Conservation (phyloP, 2,113 vertebrate species). For the Strigops habroptila region DNA sequence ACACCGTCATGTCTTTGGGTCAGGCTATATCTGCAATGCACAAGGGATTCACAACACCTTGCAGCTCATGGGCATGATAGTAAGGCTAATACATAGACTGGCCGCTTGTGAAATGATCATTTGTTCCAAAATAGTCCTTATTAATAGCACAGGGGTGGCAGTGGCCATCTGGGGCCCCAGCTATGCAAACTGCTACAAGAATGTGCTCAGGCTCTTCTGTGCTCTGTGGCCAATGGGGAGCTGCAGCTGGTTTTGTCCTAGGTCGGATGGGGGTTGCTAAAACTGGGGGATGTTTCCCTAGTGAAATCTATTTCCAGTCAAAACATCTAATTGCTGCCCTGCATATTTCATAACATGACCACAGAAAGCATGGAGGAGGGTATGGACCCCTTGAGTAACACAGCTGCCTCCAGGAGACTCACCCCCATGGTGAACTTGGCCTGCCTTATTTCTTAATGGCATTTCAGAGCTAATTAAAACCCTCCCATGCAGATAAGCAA, state of each 20-base stretch:
- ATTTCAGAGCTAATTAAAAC: conserved; percentile 1
- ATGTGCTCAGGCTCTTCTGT: neutral
- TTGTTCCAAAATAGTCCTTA: conserved; percentile 17
- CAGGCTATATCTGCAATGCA: neutral
- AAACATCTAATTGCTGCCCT: neutral
- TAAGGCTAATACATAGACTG: neutral
- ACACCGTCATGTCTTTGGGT: rapidly evolving
- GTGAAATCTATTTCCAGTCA: conserved; percentile 7
- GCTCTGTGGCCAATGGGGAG: neutral
- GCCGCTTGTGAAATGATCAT: neutral
- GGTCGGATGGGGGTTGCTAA: neutral
- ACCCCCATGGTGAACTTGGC: neutral
- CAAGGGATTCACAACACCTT: neutral
- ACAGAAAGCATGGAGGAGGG: neutral
- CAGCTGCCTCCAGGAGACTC: neutral
- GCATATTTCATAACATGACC: neutral
- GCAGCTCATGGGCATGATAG: neutral
- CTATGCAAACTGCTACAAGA: neutral
- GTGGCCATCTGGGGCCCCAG: neutral
- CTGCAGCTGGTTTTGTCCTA: neutral
- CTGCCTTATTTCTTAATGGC: neutral
- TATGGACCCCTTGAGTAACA: neutral
- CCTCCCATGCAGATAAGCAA: neutral
- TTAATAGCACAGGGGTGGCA: neutral
- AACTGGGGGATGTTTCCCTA: neutral